phyloP scores from a whole-genome alignment of 2,797 vertebrate species.

The Betta splendens region DNA sequence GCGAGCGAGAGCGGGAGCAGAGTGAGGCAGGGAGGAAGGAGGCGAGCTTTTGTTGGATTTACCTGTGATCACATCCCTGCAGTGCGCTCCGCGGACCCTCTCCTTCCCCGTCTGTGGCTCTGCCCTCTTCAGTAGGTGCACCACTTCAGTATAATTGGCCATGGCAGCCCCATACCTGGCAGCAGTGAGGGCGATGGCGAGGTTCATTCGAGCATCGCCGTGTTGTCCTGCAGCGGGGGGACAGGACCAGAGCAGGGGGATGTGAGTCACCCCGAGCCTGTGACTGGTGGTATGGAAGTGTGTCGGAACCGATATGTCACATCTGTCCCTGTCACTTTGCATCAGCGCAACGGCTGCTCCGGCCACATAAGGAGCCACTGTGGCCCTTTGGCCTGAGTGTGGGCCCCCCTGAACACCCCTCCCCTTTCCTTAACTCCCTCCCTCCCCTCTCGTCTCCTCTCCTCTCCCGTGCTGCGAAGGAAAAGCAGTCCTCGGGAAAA shows the following conservation, averaged over 20 bases:
- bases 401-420: slow-evolving; percentile 27
- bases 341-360: slow-evolving; percentile 84
- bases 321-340: slow-evolving; percentile 92
- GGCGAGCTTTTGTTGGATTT: slow-evolving; percentile 70
- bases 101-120: slow-evolving; percentile 78
- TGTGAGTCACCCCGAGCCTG: slow-evolving; percentile 93
- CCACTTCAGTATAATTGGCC: slow-evolving; percentile 92
- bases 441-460: slow-evolving; percentile 20
- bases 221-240: slow-evolving; percentile 92
- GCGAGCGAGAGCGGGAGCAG: slow-evolving; percentile 52
- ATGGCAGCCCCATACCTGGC: slow-evolving; percentile 95
- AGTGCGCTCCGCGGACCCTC: slow-evolving; percentile 79
- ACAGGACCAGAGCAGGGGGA: slow-evolving; percentile 82
- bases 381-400: slow-evolving; percentile 74
- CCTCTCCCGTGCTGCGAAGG: slow-evolving; percentile 43
- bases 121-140: slow-evolving; percentile 86
- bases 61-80: slow-evolving; percentile 87
- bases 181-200: slow-evolving; percentile 92
- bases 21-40: slow-evolving; percentile 58
- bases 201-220: slow-evolving; percentile 93
- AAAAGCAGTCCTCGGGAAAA: slow-evolving; percentile 45
- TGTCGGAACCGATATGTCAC: slow-evolving; percentile 97
- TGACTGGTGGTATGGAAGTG: slow-evolving; percentile 89
- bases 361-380: slow-evolving; percentile 75
- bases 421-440: slow-evolving; percentile 16